Evolutionary conservation across 2,113 vertebrate genomes (phyloP), one percentile per base, ranked within the genome.

Genomic region (Rousettus leschenaultii): DNA sequence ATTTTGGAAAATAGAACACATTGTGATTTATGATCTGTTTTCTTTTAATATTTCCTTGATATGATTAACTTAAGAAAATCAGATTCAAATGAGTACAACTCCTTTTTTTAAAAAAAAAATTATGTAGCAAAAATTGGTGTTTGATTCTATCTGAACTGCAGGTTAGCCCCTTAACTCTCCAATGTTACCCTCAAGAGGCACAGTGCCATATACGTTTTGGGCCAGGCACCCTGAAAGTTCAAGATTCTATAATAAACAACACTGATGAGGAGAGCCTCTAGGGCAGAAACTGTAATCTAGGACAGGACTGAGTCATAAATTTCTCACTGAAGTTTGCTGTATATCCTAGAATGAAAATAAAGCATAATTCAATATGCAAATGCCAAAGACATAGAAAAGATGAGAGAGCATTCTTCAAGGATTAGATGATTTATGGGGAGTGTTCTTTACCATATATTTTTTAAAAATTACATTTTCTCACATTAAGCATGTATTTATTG

Each of bases 1-100:
- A 75, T 59, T 94, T 94, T 90, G 28, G 40, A 86, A 95, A 93
- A 94, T 43, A 92, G n/a, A 91, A 73, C 18, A 63, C 4, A 6
- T 70, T 84, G 51, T 59, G 3, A 68, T 92, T 95, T 73, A 82
- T 79, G 68, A 65, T 30, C 87, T 71, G 19, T 43, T 68, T 93
- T 73, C 78, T 92, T 95, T 89, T 88, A 70, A 61, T 53, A 51
- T 71, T 96, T 95, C 30, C n/a, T 88, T 91, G 40, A 77, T 91
- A 53, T 61, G 7, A n/a, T 94, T 89, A 89, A 68, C n/a, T 80
- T 87, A 57, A 88, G 38, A 12, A 80, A 24, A 63, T 9, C 35
- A 77, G 4, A 78, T 73, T 86, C 28, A 59, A 16, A 70, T 53
- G 3, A 74, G 0, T 59, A 90, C 43, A 84, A 83, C 22, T 75